Base-by-base conservation (phyloP, 2,888 invertebrate genomes). In the Pristionchus japonicus region DNA sequence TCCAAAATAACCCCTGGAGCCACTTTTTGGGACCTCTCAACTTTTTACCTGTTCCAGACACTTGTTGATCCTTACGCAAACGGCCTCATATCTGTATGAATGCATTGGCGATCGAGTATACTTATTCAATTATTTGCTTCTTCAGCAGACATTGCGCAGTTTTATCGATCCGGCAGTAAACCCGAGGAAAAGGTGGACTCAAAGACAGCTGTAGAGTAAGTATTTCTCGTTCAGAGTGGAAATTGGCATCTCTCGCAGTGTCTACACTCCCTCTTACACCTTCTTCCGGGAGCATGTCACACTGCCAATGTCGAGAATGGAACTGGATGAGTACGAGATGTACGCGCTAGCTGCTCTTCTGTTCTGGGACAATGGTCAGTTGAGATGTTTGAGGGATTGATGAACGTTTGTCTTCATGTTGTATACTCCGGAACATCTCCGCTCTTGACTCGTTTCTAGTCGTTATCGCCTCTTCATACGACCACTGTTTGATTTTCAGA, bases 321-420 rank as follows among this genome's bases (percentile, higher is more conserved):
- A 49, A 0, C 27, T 86, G 17, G 86, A 86, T 31, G 86, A 86
- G 49, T 86, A 86, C 49, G 86, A 86, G n/a, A 49, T 86, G 47
- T 86, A 70, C 70, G 86, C 70, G 1, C 70, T 86, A 27, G 40
- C 57, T 3, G 40, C 86, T 1, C 70, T 86, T 0, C 67, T 86
- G 31, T 86, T 86, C 49, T 86, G 86, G 86, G 86, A 86, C 49
- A 70, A 49, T 34, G 86, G 86, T 86, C 9, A 0, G 64, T 70
- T n/a, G n/a, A n/a, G n/a, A n/a, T n/a, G n/a, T n/a, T n/a, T n/a
- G n/a, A n/a, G n/a, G n/a, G n/a, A n/a, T n/a, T n/a, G n/a, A n/a
- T n/a, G n/a, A n/a, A n/a, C n/a, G n/a, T n/a, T n/a, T n/a, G 47
- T 47, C 13, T 47, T 47, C 47, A 47, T 47, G 3, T 49, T 49